These are phyloP conservation scores for Plagodis dolabraria DNA, from an alignment of 2,888 invertebrate species.

Conservation along the genomic window DNA sequence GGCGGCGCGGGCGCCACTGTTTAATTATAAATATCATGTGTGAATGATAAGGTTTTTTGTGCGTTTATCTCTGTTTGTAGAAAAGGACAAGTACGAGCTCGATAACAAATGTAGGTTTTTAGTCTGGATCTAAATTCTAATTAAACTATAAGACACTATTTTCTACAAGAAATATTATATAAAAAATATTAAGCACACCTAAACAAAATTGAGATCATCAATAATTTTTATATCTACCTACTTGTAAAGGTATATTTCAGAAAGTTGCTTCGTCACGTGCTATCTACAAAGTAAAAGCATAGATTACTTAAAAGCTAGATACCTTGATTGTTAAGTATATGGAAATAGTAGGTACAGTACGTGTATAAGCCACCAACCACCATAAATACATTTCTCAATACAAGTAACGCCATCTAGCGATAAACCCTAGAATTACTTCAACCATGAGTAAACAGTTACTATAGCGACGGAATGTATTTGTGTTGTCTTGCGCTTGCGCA, in stretches of 20 bases:
- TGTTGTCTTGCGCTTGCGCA: no score
- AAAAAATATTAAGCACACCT: not conserved
- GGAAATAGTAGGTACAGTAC: no score
- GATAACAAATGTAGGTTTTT: constrained; percentile 17
- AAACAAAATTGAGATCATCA: no score
- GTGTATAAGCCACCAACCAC: no score
- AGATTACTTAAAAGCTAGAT: no score
- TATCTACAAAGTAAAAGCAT: no score
- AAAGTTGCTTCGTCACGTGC: no score
- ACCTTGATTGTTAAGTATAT: no score
- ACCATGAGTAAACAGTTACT: not conserved
- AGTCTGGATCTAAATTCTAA: not conserved
- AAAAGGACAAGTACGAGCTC: constrained; percentile 31
- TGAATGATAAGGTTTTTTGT: constrained; percentile 49
- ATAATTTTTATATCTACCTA: no score
- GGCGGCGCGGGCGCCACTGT: constrained; percentile 56
- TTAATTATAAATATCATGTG: constrained; percentile 52
- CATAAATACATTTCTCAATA: not conserved
- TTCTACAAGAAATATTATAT: not conserved
- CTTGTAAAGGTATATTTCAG: no score
- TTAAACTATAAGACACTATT: not conserved
- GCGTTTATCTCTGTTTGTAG: constrained; percentile 36
- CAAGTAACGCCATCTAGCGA: constrained; percentile 57
- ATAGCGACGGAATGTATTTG: not conserved
- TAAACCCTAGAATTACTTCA: constrained; percentile 43